Conservation (phyloP, 1,140 invertebrate species). For the Anadara kagoshimensis region DNA sequence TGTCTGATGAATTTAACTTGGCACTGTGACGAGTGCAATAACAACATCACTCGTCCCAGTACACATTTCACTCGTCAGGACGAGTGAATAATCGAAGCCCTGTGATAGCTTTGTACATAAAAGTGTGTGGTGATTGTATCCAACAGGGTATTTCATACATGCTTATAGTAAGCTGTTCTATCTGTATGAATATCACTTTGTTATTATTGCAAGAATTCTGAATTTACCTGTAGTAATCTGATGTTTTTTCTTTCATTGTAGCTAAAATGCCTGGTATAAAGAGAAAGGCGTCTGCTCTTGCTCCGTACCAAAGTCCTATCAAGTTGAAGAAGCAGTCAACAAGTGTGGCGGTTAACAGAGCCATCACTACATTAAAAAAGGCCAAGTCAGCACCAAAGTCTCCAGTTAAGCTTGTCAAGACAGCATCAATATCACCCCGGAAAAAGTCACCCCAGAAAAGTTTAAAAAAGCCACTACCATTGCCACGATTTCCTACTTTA, state of each 20-base stretch:
- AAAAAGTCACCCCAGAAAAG: conserved; percentile 5
- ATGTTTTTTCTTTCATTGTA: not conserved
- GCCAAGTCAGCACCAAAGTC: conserved; percentile 6
- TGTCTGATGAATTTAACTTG: too few relatives aligned
- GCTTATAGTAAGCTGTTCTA: too few relatives aligned
- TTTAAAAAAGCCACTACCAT: not conserved
- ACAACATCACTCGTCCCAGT: too few relatives aligned
- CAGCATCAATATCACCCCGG: not conserved
- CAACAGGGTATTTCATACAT: too few relatives aligned
- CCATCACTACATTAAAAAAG: conserved; percentile 2
- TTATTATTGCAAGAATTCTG: too few relatives aligned
- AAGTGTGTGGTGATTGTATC: too few relatives aligned
- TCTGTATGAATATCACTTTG: too few relatives aligned
- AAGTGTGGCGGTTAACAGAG: conserved; percentile 10
- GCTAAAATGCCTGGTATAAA: conserved; percentile 27
- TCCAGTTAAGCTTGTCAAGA: conserved; percentile 1
- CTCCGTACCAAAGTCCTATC: conserved; percentile 14
- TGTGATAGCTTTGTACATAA: too few relatives aligned
- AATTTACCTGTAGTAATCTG: not conserved
- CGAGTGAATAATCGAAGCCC: too few relatives aligned
- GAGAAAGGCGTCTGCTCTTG: conserved; percentile 14
- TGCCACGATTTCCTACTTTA: conserved; percentile 27
- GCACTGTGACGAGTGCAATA: too few relatives aligned
- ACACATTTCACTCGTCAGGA: too few relatives aligned
- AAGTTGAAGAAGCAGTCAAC: conserved; percentile 28